A percentile compares a stretch with the other conserved stretches of the same genome.
Conservation (phyloP, 92 coral and sea anemone genomes). For the Scolanthus callimorphus region DNA sequence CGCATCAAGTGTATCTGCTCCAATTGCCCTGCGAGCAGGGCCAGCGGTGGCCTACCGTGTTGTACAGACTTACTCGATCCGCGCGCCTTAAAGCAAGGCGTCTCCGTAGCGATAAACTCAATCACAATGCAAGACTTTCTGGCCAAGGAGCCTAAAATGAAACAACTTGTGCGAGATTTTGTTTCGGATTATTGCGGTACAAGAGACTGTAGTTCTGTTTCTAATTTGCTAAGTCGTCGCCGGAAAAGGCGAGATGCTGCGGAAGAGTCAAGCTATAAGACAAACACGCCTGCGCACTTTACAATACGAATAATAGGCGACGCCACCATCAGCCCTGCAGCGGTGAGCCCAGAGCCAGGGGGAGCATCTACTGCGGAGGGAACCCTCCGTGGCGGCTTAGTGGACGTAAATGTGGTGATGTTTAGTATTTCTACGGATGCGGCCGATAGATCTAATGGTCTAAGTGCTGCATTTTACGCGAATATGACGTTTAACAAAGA, state of each 20-base stretch:
- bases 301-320: slow-evolving; percentile 8
- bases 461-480: slow-evolving; percentile 64
- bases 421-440: slow-evolving; percentile 49
- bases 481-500: slow-evolving; percentile 27
- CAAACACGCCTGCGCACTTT: slow-evolving; percentile 15
- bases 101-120: slow-evolving; percentile 8
- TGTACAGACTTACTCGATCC: slow-evolving; percentile 45
- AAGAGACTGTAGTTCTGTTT: slow-evolving; percentile 17
- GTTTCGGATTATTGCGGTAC: slow-evolving; percentile 29
- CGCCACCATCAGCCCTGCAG: not conserved
- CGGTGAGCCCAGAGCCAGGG: not conserved
- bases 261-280: not conserved
- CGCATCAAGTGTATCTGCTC: slow-evolving; percentile 55
- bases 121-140: slow-evolving; percentile 26
- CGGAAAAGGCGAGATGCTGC: not conserved
- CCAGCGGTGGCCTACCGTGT: slow-evolving; percentile 25
- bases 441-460: not conserved
- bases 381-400: slow-evolving; percentile 2
- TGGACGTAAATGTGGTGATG: slow-evolving; percentile 46
- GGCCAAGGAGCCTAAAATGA: slow-evolving; percentile 4
- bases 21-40: slow-evolving; percentile 54
- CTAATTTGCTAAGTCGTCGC: not conserved
- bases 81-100: slow-evolving; percentile 19
- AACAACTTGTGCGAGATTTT: slow-evolving; percentile 13
- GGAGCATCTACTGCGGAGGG: not conserved